Evolutionary conservation across 2,797 vertebrate genomes (phyloP).

Genomic region (Arnoldichthys spilopterus): DNA sequence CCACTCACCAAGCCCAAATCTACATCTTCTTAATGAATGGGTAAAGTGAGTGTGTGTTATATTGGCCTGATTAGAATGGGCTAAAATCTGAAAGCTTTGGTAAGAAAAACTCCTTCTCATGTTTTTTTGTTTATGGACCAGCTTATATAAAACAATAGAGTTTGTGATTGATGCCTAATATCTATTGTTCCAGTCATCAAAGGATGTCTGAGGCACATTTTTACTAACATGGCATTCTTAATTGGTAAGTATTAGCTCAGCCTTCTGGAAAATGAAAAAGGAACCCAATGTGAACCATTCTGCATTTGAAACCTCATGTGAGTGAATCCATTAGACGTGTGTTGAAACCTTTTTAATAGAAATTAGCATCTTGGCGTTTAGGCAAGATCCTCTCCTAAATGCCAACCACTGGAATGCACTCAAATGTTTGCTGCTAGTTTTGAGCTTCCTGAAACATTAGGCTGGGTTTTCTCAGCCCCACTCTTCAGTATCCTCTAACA

Average conservation of each 20-base stretch:
- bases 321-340: neutral
- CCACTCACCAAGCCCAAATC: constrained; percentile 29
- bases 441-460: constrained; percentile 13
- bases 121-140: neutral
- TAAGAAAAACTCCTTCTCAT: constrained; percentile 1
- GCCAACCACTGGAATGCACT: neutral
- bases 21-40: constrained; percentile 27
- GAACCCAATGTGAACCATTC: too few species aligned
- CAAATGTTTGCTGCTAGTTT: neutral
- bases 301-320: too few species aligned
- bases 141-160: neutral
- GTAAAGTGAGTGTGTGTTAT: constrained; percentile 15
- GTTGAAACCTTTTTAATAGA: neutral
- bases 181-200: neutral
- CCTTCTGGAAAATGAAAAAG: too few species aligned
- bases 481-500: constrained; percentile 13
- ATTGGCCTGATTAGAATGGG: neutral
- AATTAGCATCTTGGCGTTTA: neutral
- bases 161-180: neutral
- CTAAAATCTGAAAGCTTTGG: neutral
- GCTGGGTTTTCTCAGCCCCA: neutral
- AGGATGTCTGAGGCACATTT: neutral
- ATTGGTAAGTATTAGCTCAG: too few species aligned
- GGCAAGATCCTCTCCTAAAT: too few species aligned
- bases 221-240: neutral